These are phyloP conservation scores for Psylliodes chrysocephalus DNA, from an alignment of 2,888 invertebrate genomes.

Conservation along the genomic window DNA sequence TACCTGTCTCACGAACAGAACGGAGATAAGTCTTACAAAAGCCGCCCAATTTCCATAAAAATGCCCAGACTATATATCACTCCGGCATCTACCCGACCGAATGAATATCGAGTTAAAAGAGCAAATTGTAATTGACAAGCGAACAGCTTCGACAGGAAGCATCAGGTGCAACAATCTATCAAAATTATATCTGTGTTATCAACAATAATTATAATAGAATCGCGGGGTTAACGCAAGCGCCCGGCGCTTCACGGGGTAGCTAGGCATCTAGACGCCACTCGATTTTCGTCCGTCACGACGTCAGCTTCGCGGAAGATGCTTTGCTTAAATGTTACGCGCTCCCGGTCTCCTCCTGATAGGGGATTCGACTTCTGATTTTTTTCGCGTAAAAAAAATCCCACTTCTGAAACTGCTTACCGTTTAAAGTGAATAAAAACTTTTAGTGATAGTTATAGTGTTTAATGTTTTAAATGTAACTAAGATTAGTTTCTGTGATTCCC, in stretches of 20 bases:
- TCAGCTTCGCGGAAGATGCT: slow-evolving; percentile 54
- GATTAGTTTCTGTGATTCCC: slow-evolving; percentile 22
- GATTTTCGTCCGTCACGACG: slow-evolving; percentile 51
- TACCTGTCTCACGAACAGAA: too few species aligned
- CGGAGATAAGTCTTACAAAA: too few species aligned
- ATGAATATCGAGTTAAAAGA: slow-evolving; percentile 31
- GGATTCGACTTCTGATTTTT: slow-evolving; percentile 19
- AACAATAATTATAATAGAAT: slow-evolving; percentile 60
- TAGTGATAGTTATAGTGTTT: slow-evolving; percentile 16
- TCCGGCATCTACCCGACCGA: neutral
- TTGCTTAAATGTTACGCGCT: slow-evolving; percentile 50
- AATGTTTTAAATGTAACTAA: neutral
- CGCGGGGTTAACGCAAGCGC: slow-evolving; percentile 59
- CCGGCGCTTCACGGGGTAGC: slow-evolving; percentile 50
- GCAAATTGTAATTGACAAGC: slow-evolving; percentile 33
- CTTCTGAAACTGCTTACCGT: slow-evolving; percentile 4
- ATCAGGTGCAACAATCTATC: slow-evolving; percentile 47
- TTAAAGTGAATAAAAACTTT: neutral
- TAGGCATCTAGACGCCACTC: slow-evolving; percentile 59
- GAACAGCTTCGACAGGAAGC: slow-evolving; percentile 28
- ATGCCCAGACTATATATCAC: slow-evolving; percentile 13
- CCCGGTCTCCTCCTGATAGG: slow-evolving; percentile 54
- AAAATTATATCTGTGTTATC: slow-evolving; percentile 55
- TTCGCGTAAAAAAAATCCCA: slow-evolving; percentile 3
- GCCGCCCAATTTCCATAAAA: slow-evolving; percentile 7